Evolutionary conservation across 2,797 vertebrate genomes (phyloP).

Genomic region (Danio tinwini): DNA sequence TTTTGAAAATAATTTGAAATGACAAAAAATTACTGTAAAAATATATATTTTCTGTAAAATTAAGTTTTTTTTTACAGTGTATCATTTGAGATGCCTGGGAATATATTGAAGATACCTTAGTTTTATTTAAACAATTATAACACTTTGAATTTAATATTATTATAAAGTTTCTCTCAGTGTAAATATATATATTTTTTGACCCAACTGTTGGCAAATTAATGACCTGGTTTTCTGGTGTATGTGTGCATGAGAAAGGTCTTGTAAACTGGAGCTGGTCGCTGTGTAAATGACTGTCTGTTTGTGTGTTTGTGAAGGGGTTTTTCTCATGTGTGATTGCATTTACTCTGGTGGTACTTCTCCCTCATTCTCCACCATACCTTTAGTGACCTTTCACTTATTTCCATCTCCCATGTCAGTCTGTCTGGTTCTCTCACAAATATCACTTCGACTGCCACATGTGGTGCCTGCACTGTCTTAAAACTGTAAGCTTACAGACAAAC

Average conservation of each 20-base stretch:
- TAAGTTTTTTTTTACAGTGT: too few species aligned
- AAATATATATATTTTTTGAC: neutral
- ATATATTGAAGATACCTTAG: neutral
- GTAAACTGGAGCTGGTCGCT: neutral
- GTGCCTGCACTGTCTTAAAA: neutral
- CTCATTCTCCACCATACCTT: neutral
- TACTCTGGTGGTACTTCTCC: neutral
- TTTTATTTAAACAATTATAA: neutral
- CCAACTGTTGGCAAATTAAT: neutral
- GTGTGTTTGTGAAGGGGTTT: conserved; percentile 10
- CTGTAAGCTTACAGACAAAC: conserved; percentile 1
- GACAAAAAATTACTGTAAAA: too few species aligned
- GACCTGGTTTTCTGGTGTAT: neutral
- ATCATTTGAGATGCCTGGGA: neutral
- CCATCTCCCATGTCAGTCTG: neutral
- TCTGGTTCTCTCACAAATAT: neutral
- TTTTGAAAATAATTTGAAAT: too few species aligned
- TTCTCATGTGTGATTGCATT: neutral
- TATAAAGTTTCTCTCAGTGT: neutral
- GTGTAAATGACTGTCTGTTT: neutral
- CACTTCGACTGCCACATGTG: neutral
- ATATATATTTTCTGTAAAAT: too few species aligned
- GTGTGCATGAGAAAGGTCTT: conserved; percentile 1
- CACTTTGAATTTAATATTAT: neutral
- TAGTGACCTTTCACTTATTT: neutral